Conservation (phyloP, 2,113 vertebrate species). For the Osmerus eperlanus region DNA sequence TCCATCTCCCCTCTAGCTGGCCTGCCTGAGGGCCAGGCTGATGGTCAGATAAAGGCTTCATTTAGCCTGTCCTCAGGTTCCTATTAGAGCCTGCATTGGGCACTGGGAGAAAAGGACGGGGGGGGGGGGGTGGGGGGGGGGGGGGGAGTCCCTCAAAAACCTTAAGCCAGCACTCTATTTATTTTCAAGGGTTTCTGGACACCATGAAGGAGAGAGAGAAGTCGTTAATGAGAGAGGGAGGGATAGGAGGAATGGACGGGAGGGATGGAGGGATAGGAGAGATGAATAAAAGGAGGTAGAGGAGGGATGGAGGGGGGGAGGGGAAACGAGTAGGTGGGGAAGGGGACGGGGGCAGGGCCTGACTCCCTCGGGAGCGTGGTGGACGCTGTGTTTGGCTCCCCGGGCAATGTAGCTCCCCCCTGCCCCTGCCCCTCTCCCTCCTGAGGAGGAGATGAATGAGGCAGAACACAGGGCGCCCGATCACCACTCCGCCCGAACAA, state of each 20-base stretch:
- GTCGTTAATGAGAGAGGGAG: neutral
- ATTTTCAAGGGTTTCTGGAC: too few relatives aligned
- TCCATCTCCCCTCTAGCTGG: constrained; percentile 1
- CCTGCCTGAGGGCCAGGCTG: constrained; percentile 60
- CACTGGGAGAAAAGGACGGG: constrained; percentile 42
- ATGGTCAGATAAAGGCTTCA: constrained; percentile 70
- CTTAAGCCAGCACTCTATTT: neutral
- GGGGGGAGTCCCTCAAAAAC: neutral
- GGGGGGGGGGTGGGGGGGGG: constrained; percentile 41
- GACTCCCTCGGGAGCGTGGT: too few relatives aligned
- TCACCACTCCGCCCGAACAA: constrained; percentile 53
- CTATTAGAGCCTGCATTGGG: constrained; percentile 68
- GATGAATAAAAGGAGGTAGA: constrained; percentile 35
- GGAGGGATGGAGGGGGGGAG: neutral
- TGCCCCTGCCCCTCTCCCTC: neutral
- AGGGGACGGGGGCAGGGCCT: neutral
- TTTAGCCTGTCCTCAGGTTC: constrained; percentile 72
- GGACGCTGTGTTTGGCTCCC: constrained; percentile 34
- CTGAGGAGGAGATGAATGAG: constrained; percentile 67
- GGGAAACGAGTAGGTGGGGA: constrained; percentile 7
- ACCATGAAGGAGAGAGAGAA: neutral
- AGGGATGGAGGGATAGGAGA: constrained; percentile 21
- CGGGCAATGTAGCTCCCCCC: constrained; percentile 10
- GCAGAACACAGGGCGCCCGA: constrained; percentile 52
- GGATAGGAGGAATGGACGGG: neutral